A percentile compares a stretch with the other conserved stretches of the same genome.
These are phyloP conservation scores for Cossypha dichroa DNA, from an alignment of 2,797 vertebrate genomes.

Conservation along the genomic window DNA sequence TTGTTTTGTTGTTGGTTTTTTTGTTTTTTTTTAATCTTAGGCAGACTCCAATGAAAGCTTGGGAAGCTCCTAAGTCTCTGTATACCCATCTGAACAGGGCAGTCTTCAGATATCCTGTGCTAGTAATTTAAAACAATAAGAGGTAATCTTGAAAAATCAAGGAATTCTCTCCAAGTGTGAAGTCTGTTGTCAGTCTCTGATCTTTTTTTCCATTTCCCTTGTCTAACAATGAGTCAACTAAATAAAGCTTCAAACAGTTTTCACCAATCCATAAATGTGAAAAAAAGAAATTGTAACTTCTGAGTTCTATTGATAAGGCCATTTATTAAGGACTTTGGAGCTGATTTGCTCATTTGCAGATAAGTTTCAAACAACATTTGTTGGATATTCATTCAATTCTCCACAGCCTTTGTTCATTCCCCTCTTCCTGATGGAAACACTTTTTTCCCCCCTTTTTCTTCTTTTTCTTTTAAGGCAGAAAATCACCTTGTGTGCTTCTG, in stretches of 20 bases:
- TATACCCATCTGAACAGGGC: neutral
- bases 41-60: neutral
- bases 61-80: neutral
- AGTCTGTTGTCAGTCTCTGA: neutral
- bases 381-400: constrained; percentile 62
- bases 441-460: neutral
- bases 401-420: constrained; percentile 38
- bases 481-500: constrained; percentile 51
- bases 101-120: neutral
- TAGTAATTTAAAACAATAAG: neutral
- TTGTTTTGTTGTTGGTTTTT: no score
- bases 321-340: constrained; percentile 71
- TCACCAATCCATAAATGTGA: constrained; percentile 47
- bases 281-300: constrained; percentile 63
- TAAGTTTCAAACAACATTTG: constrained; percentile 72
- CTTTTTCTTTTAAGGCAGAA: constrained; percentile 39
- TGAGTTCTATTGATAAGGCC: constrained; percentile 66
- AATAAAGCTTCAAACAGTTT: constrained; percentile 10
- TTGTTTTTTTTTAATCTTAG: neutral
- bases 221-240: neutral
- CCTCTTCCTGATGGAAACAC: constrained; percentile 27
- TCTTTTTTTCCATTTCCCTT: neutral
- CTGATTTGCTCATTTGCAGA: constrained; percentile 80
- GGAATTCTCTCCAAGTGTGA: neutral
- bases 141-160: neutral